Conservation (phyloP, 2,888 invertebrate genomes). For the Melanostoma scalare region DNA sequence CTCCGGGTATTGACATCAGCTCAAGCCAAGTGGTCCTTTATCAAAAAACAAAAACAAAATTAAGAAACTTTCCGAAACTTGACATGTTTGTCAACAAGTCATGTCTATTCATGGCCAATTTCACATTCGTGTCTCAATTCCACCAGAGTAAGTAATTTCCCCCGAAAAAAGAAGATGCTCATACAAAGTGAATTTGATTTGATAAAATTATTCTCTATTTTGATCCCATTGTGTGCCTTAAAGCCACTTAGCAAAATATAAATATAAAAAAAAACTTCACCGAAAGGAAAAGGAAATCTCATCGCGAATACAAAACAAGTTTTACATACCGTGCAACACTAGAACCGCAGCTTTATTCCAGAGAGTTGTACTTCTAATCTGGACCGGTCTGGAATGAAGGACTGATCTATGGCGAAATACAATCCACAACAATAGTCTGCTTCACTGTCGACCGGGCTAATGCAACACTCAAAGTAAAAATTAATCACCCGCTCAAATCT, state of each 20-base stretch:
- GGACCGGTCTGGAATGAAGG: neutral
- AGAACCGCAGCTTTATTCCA: slow-evolving; percentile 2
- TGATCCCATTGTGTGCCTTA: slow-evolving; percentile 17
- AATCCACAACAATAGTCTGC: neutral
- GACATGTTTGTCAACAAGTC: no score
- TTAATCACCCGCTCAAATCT: slow-evolving; percentile 17
- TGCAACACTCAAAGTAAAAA: no score
- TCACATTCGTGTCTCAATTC: no score
- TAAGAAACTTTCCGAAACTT: no score
- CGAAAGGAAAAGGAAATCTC: slow-evolving; percentile 32
- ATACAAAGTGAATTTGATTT: slow-evolving; percentile 21
- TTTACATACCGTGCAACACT: slow-evolving; percentile 30
- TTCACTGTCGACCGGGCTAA: neutral
- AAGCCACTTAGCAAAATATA: slow-evolving; percentile 16
- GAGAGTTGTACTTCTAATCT: neutral
- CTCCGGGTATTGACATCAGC: no score
- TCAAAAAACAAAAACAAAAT: no score
- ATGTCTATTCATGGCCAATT: no score
- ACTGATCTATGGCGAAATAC: neutral
- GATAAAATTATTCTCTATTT: slow-evolving; percentile 39
- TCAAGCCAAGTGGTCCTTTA: no score
- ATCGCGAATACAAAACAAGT: slow-evolving; percentile 9
- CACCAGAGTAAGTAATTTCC: no score
- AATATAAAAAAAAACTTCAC: neutral
- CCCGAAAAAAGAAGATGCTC: neutral